A percentile compares a stretch with the other conserved stretches of the same genome.
These are phyloP conservation scores for Platysteira castanea DNA, from an alignment of 2,113 vertebrate species.

Conservation along the genomic window DNA sequence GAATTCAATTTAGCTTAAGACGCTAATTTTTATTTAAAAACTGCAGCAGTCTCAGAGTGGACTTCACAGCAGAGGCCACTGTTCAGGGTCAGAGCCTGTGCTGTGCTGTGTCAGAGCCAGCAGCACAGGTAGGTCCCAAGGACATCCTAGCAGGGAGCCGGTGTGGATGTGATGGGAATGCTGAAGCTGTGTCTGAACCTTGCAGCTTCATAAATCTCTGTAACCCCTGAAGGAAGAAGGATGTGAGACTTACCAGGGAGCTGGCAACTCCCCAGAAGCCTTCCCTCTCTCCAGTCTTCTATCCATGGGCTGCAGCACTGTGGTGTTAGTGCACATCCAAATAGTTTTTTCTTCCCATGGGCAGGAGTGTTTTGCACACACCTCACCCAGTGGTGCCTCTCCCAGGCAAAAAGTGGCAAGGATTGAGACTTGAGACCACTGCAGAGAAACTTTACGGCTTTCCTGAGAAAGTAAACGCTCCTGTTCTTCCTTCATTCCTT, in stretches of 20 bases:
- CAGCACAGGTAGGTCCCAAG: not conserved
- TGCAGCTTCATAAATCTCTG: not conserved
- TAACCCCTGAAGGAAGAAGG: not conserved
- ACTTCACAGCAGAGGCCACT: not conserved
- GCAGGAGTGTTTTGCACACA: not conserved
- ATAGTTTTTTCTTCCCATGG: not conserved
- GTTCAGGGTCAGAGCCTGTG: fast-evolving
- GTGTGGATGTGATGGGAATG: not conserved
- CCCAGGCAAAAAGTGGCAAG: not conserved
- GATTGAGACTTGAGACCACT: not conserved
- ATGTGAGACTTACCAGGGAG: not conserved
- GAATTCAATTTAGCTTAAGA: not conserved
- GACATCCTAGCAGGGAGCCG: not conserved
- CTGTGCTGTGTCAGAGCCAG: not conserved
- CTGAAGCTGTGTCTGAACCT: not conserved
- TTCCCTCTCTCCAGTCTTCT: not conserved
- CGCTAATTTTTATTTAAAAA: not conserved
- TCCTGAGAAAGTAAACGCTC: not conserved
- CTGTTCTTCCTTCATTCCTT: not conserved
- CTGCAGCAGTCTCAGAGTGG: not conserved
- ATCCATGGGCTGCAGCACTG: not conserved
- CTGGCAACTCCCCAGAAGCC: not conserved
- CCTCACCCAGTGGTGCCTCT: not conserved
- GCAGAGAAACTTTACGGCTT: not conserved
- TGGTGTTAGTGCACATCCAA: not conserved